Percentiles rank a stretch among this genome's conserved stretches.
Evolutionary conservation across 2,888 invertebrate genomes (phyloP).

Genomic region (Ectemnius continuus): DNA sequence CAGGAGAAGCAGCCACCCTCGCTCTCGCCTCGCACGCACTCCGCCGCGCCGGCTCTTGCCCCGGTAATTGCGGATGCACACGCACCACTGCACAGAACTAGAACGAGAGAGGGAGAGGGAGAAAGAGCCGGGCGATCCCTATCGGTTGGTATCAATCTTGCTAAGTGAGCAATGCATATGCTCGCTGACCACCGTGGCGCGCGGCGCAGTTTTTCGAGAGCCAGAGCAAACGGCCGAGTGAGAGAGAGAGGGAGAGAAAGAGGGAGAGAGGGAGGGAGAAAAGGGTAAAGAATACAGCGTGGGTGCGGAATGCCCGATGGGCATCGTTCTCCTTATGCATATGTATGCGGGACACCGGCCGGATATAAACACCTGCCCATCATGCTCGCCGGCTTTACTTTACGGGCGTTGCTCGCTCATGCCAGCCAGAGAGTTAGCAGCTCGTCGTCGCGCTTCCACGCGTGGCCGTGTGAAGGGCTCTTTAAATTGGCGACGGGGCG

Average conservation of each 20-base stretch:
- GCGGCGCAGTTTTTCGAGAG: conserved; percentile 53
- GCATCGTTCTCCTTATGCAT: conserved; percentile 63
- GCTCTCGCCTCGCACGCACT: conserved; percentile 35
- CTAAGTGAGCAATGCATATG: conserved; percentile 75
- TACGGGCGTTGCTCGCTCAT: conserved; percentile 56
- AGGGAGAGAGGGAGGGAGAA: neutral
- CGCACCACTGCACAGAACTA: conserved; percentile 36
- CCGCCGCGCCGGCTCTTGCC: conserved; percentile 41
- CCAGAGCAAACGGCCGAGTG: too few relatives aligned
- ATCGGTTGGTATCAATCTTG: conserved; percentile 72
- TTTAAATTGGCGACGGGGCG: conserved; percentile 61
- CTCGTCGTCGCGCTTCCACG: too few relatives aligned
- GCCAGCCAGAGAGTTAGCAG: too few relatives aligned
- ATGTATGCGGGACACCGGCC: conserved; percentile 67
- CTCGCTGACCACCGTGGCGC: conserved; percentile 39
- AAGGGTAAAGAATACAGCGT: conserved; percentile 56
- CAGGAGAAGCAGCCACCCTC: neutral
- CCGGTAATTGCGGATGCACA: conserved; percentile 62
- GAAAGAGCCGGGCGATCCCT: conserved; percentile 41
- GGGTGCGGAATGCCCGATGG: conserved; percentile 70
- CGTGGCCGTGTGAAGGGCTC: conserved; percentile 50
- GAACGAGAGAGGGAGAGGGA: conserved; percentile 24
- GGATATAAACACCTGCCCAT: conserved; percentile 74
- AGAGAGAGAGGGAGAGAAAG: conserved; percentile 21
- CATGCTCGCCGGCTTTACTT: conserved; percentile 61